Conservation (phyloP, 2,113 vertebrate genomes). For the Mesocricetus auratus region DNA sequence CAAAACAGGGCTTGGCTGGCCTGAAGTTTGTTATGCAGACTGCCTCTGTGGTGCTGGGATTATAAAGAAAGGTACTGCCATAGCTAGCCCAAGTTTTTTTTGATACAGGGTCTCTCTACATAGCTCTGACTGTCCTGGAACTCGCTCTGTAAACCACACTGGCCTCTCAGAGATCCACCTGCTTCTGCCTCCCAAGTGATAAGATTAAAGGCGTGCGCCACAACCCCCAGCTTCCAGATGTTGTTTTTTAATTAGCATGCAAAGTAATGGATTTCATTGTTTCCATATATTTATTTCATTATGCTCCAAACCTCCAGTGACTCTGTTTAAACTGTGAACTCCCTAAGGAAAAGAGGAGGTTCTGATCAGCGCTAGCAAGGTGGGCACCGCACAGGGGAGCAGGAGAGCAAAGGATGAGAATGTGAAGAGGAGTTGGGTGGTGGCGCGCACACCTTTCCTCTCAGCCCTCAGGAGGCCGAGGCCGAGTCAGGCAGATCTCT, state of each 20-base stretch:
- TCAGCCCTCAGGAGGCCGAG: background rate
- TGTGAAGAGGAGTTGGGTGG: background rate
- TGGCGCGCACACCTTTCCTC: background rate
- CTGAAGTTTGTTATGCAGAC: background rate
- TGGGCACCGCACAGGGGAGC: background rate
- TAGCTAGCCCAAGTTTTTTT: background rate
- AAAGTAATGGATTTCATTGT: background rate
- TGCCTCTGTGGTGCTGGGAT: background rate
- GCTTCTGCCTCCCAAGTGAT: background rate
- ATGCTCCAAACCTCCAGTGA: background rate
- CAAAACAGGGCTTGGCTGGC: background rate
- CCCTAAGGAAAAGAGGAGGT: background rate
- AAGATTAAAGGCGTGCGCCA: background rate
- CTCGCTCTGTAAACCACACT: background rate
- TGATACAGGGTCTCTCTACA: background rate
- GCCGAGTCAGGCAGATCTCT: too few species aligned
- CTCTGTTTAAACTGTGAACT: conserved; percentile 25
- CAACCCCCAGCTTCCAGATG: background rate
- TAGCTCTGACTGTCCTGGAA: background rate
- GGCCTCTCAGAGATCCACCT: background rate
- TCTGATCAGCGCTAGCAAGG: background rate
- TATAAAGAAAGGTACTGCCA: background rate
- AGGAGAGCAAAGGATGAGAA: background rate
- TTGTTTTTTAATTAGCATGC: background rate
- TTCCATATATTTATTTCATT: background rate